Evolutionary conservation across 2,888 invertebrate genomes (phyloP).

Genomic region (Congeria kusceri): DNA sequence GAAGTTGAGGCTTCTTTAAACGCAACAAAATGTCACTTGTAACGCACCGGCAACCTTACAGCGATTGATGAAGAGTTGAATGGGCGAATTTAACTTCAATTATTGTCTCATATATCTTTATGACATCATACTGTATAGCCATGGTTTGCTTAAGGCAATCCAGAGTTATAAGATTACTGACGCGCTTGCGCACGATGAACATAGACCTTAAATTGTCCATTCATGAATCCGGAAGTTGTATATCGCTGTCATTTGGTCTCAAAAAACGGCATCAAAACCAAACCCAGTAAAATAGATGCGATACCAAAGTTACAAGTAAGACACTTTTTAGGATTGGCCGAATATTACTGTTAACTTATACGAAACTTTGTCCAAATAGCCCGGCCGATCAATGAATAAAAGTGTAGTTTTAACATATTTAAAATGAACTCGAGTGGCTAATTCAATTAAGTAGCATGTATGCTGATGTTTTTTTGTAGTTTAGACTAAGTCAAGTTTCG

Average conservation of each 20-base stretch:
- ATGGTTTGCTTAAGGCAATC: no score
- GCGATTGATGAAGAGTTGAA: conserved; percentile 20
- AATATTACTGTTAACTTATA: conserved; percentile 6
- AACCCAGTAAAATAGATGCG: no score
- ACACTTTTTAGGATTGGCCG: conserved; percentile 12
- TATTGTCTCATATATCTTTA: no score
- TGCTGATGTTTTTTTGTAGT: no score
- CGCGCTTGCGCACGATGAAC: no score
- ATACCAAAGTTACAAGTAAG: no score
- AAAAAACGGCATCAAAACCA: no score
- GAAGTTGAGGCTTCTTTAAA: conserved; percentile 9
- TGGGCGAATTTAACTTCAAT: conserved; percentile 21
- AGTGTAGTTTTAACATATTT: no score
- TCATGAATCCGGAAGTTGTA: background rate
- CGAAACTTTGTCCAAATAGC: conserved; percentile 8
- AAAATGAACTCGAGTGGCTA: no score
- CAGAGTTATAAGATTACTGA: no score
- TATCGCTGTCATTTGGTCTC: background rate
- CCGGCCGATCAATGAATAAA: conserved; percentile 6
- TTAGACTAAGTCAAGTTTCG: no score
- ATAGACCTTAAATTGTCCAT: background rate
- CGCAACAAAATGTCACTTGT: background rate
- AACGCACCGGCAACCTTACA: conserved; percentile 22
- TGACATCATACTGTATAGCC: background rate
- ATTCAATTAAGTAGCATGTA: no score